Conservation (phyloP, 1,140 invertebrate genomes). For the Plectrocnemia conspersa region DNA sequence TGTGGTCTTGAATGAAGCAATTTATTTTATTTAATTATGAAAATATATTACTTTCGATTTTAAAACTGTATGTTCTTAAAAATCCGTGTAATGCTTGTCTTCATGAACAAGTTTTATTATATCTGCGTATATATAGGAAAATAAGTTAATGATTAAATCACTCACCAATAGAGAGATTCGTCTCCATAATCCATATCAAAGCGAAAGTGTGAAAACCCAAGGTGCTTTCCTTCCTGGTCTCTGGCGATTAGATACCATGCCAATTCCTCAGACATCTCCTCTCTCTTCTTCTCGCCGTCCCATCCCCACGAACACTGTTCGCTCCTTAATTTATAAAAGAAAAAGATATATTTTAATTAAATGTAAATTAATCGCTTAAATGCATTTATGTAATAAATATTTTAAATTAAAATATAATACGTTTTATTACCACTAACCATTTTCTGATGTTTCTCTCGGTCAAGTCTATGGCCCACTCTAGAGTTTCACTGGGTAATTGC, state of each 20-base stretch:
- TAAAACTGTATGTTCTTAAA: too few relatives aligned
- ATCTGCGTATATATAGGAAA: too few relatives aligned
- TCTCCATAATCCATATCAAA: constrained; percentile 52
- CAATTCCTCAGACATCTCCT: constrained; percentile 66
- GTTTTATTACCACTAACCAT: constrained; percentile 49
- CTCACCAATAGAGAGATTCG: constrained; percentile 50
- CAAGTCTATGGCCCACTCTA: constrained; percentile 54
- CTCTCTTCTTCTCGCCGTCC: constrained; percentile 63
- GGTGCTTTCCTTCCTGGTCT: constrained; percentile 45
- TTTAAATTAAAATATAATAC: constrained; percentile 17
- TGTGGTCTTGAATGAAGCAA: neutral
- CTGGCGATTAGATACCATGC: constrained; percentile 68
- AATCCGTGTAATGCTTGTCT: too few relatives aligned
- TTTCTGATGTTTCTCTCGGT: constrained; percentile 59
- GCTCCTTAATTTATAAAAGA: constrained; percentile 55
- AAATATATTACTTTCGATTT: too few relatives aligned
- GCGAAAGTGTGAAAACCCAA: constrained; percentile 55
- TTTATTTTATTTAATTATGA: neutral
- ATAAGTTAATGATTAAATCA: constrained; percentile 15
- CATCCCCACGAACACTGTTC: constrained; percentile 70
- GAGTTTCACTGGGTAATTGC: constrained; percentile 26
- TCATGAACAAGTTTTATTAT: too few relatives aligned
- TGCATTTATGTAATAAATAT: constrained; percentile 19
- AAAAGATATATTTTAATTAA: neutral
- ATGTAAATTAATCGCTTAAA: too few relatives aligned